Evolutionary conservation across 2,113 vertebrate species (phyloP).

Genomic region (Anoura caudifer): DNA sequence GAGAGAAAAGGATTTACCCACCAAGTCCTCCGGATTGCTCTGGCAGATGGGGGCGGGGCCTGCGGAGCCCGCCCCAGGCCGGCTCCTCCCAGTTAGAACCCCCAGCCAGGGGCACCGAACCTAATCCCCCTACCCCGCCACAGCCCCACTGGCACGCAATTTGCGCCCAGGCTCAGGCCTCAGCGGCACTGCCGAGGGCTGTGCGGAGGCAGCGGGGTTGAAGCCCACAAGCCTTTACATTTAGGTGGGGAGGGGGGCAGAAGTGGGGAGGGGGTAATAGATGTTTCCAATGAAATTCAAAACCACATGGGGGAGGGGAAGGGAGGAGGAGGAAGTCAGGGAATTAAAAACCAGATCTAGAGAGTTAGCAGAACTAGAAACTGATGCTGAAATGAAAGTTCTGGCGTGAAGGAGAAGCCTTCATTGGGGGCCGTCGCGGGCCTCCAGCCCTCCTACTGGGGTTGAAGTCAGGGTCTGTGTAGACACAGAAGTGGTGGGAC

Average conservation of each 20-base stretch:
- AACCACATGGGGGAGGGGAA: not conserved
- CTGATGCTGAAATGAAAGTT: not conserved
- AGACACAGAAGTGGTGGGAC: not conserved
- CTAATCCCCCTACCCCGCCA: not conserved
- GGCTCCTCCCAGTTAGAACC: not conserved
- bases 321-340: not conserved
- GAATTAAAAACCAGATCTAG: slow-evolving; percentile 18
- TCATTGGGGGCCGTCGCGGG: not conserved
- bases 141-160: not conserved
- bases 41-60: not conserved
- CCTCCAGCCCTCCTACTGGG: not conserved
- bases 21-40: not conserved
- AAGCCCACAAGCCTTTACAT: not conserved
- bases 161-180: not conserved
- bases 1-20: not conserved
- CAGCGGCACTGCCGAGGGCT: not conserved
- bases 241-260: not conserved
- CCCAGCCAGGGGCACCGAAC: not conserved
- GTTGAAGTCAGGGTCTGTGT: not conserved
- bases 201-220: fast-evolving
- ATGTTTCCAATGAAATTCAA: slow-evolving; percentile 2
- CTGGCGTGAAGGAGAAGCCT: not conserved
- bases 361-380: not conserved
- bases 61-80: not conserved
- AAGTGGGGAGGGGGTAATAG: not conserved